phyloP scores from a whole-genome alignment of 2,113 vertebrate species.

The Probosciger aterrimus region DNA sequence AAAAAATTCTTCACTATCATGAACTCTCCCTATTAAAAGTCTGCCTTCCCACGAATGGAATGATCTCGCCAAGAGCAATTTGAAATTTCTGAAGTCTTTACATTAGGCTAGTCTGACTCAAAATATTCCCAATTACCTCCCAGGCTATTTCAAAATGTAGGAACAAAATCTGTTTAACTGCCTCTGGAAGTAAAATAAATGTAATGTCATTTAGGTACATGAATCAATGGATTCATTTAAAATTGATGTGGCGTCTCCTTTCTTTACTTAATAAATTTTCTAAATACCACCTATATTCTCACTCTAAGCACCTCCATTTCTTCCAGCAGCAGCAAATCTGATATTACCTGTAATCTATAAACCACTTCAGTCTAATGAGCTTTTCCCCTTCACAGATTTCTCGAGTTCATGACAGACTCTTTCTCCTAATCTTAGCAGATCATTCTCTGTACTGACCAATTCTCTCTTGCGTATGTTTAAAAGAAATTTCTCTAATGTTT shows the following conservation, averaged over 20 bases:
- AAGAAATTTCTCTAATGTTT: not conserved
- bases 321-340: not conserved
- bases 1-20: not conserved
- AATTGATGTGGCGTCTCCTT: not conserved
- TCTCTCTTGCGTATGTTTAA: not conserved
- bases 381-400: not conserved
- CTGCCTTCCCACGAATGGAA: not conserved
- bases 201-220: not conserved
- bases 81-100: not conserved
- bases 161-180: slow-evolving; percentile 11
- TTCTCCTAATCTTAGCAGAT: not conserved
- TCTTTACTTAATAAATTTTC: slow-evolving; percentile 26
- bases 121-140: slow-evolving; percentile 17
- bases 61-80: slow-evolving; percentile 2
- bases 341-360: slow-evolving; percentile 4
- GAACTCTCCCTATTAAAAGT: slow-evolving; percentile 8
- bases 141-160: not conserved
- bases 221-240: not conserved
- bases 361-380: not conserved
- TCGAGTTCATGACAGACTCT: not conserved
- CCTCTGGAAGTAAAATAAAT: slow-evolving; percentile 16
- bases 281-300: not conserved
- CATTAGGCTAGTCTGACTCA: not conserved
- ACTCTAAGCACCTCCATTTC: not conserved
- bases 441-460: not conserved